Evolutionary conservation across 2,113 vertebrate species (phyloP), one percentile per base, ranked within the genome.

Genomic region (Scomber japonicus): DNA sequence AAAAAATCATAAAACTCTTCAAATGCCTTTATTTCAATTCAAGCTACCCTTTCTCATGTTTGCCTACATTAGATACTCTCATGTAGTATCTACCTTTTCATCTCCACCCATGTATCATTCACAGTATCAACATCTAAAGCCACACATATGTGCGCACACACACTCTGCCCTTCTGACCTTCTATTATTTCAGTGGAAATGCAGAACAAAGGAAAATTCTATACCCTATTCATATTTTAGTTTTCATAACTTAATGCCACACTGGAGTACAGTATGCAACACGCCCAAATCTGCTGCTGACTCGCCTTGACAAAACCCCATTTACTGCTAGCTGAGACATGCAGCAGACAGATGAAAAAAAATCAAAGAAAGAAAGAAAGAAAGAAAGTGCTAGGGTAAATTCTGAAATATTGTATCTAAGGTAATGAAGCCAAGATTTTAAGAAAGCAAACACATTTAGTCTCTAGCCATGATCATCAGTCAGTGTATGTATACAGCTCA

Each of bases 321-420:
- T 61, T 70, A 44, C 59, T 82, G 74, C 91, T 68, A 89, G 90
- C 89, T 81, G 82, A 78, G 86, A 91, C 91, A 84, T 76, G 91
- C 78, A 84, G 75, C 56, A 9, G 35, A 40, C 7, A 40, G 35
- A 40, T 9, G 8, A n/a, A 1, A 2, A 51, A 63, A 45, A n/a
- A 21, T 27, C 30, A 30, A 11, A 74, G 17, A 21, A 16, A 16
- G 64, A 11, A 57, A 60, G 51, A 73, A 64, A 71, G 17, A 65
- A 21, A 63, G 24, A 45, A 68, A 67, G 62, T 40, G 57, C 64
- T 17, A 11, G 51, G 27, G 51, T 64, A 57, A 51, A 78, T 57
- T 81, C 53, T 50, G 31, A 78, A 8, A 8, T 16, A 60, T 40
- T 48, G 17, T 46, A 67, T 53, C 35, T 67, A 65, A 49, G 44